Evolutionary conservation across 2,797 vertebrate genomes (phyloP).

Genomic region (Fundulus diaphanus): DNA sequence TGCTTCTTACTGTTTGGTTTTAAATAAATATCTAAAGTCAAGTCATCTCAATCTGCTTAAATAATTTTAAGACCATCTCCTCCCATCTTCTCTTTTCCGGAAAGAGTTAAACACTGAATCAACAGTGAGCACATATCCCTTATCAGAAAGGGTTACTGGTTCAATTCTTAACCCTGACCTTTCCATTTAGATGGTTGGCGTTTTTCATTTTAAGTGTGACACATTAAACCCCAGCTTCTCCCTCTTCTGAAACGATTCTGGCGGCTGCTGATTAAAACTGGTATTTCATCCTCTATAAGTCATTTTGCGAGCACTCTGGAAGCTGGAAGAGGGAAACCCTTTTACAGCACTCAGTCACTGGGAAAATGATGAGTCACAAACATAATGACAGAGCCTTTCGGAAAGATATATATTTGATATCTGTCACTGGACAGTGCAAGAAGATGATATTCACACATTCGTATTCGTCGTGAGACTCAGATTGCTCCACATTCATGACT

Average conservation of each 20-base stretch:
- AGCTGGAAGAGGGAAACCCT: slow-evolving; percentile 52
- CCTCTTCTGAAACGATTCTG: background rate
- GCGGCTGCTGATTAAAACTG: slow-evolving; percentile 21
- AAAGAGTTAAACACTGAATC: background rate
- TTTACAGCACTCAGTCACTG: slow-evolving; percentile 39
- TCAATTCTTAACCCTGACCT: slow-evolving; percentile 8
- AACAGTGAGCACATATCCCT: background rate
- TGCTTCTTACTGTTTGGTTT: background rate
- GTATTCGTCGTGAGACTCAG: slow-evolving; percentile 37
- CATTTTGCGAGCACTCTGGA: slow-evolving; percentile 35
- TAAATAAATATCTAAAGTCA: background rate
- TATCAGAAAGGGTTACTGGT: background rate
- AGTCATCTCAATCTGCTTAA: background rate
- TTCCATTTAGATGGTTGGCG: slow-evolving; percentile 3
- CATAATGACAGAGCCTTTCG: slow-evolving; percentile 54
- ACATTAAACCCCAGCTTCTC: slow-evolving; percentile 9
- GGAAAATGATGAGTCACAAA: slow-evolving; percentile 63
- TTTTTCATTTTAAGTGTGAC: slow-evolving; percentile 13
- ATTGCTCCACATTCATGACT: slow-evolving; percentile 30
- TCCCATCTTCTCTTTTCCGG: background rate
- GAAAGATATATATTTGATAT: slow-evolving; percentile 49
- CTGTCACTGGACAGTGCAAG: slow-evolving; percentile 24
- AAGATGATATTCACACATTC: slow-evolving; percentile 33
- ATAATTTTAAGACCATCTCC: background rate
- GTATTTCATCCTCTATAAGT: slow-evolving; percentile 27